Evolutionary conservation across 2,113 vertebrate genomes (phyloP), one percentile per base, ranked within the genome.

Genomic region (Cacatua alba): DNA sequence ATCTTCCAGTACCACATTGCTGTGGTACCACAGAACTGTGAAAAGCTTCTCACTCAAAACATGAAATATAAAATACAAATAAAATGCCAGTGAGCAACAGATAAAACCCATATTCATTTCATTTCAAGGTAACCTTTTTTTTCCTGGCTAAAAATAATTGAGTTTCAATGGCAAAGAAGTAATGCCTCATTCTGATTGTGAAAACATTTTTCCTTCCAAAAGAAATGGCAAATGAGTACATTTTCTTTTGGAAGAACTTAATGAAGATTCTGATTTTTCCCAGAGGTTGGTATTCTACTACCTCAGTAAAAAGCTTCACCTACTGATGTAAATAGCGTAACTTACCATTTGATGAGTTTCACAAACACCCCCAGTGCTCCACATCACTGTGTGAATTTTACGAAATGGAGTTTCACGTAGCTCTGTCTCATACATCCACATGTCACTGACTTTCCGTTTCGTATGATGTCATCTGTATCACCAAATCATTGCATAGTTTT

Each of bases 201-300:
- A 89, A 92, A 94, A 79, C 53, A 35, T 86, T 90, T 95, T 95
- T 88, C 77, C 83, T 96, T 92, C 77, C 65, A 70, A 94, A 96
- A 79, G 72, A 95, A 92, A 92, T 92, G 95, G 88, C 52, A 31
- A 68, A 76, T 76, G 91, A 92, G 74, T 88, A 57, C 33, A n/a
- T 88, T 90, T 82, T 94, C 88, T 89, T 81, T 67, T 92, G 77
- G 95, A 94, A 87, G 37, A 81, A 37, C 51, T 94, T 91, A 94
- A 95, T 70, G 95, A 97, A 96, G 97, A 88, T 94, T 94, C 91
- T 93, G 94, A 97, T 97, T 97, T 97, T 97, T 96, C 94, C 92
- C 95, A 96, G 94, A 80, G 86, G 86, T 69, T 94, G 91, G 10
- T 89, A 87, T 94, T 92, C 90, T 82, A 79, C 91, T 96, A 71